Evolutionary conservation across 2,888 invertebrate species (phyloP).

Genomic region (Aproaerema taeniolella): DNA sequence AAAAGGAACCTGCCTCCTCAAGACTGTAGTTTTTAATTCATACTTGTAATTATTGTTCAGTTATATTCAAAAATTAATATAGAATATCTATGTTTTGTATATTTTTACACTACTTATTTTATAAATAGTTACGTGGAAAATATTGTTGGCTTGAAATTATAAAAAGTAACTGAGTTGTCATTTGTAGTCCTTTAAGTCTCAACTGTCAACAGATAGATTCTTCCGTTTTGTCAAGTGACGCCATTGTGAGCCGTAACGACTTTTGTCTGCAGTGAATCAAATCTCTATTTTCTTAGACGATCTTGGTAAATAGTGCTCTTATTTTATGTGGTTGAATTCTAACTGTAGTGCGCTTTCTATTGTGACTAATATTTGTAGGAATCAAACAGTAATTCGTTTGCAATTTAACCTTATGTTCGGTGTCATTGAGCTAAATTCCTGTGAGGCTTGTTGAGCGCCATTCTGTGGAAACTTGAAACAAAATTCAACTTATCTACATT

Average conservation of each 20-base stretch:
- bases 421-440: conserved; percentile 82
- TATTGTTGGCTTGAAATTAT: not conserved
- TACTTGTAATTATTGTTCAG: no score
- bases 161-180: not conserved
- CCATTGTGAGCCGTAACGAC: conserved; percentile 92
- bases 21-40: no score
- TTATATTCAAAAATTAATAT: no score
- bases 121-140: not conserved
- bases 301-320: conserved; percentile 69
- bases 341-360: conserved; percentile 58
- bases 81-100: not conserved
- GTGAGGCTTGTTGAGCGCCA: conserved; percentile 82
- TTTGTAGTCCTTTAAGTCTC: not conserved
- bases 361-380: conserved; percentile 64
- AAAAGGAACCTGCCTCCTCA: no score
- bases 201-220: conserved; percentile 37
- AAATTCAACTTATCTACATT: conserved; percentile 43
- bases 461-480: conserved; percentile 67
- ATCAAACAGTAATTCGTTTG: conserved; percentile 54
- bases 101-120: not conserved
- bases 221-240: conserved; percentile 81
- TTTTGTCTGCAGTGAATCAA: conserved; percentile 79
- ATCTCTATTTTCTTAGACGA: conserved; percentile 83
- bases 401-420: conserved; percentile 74
- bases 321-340: conserved; percentile 50